Base-by-base conservation (phyloP, 2,113 vertebrate species). In the Muscicapa adusta region DNA sequence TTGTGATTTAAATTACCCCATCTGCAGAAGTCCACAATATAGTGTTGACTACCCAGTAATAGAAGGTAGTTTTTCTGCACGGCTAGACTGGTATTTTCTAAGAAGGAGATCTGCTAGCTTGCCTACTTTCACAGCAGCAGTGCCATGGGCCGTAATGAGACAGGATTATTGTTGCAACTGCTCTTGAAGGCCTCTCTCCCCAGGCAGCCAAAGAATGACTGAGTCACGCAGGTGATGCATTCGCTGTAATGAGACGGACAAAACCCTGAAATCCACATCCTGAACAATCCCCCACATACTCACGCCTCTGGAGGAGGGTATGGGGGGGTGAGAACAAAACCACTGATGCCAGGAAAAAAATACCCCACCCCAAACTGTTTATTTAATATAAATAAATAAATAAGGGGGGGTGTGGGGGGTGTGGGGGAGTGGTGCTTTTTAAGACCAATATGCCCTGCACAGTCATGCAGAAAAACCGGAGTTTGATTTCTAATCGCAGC, bases 31-130 rank as follows among this genome's bases (percentile, higher is more conserved):
- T 61, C 68, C 87, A 81, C 72, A 85, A 56, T 50, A 85, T 61
- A 94, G 58, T 10, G 0, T 28, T 72, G 85, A 78, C 89, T 94
- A 73, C 73, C 71, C 63, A 71, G 81, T 47, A 66, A 93, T 84
- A 85, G 73, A 82, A 88, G 72, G 93, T 34, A 83, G 80, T 73
- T 94, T 94, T 92, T 93, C 90, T 8, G 8, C 91, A 92, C 14
- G 57, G 91, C 83, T 94, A 91, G 87, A 91, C 73, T 47, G 63
- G 85, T 92, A 92, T 94, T 96, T 96, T 96, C 88, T 84, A 93
- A 91, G 90, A 73, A 77, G 75, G 86, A 89, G 74, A 81, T 94
- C 87, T 66, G 73, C 92, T 92, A 88, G 92, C 90, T 94, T 93
- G 83, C 77, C 90, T 95, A 79, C 95, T 95, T 91, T 91, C 96